These are phyloP conservation scores for Ashinkailepas kermadecensis DNA, from an alignment of 2,888 invertebrate species.

Conservation along the genomic window DNA sequence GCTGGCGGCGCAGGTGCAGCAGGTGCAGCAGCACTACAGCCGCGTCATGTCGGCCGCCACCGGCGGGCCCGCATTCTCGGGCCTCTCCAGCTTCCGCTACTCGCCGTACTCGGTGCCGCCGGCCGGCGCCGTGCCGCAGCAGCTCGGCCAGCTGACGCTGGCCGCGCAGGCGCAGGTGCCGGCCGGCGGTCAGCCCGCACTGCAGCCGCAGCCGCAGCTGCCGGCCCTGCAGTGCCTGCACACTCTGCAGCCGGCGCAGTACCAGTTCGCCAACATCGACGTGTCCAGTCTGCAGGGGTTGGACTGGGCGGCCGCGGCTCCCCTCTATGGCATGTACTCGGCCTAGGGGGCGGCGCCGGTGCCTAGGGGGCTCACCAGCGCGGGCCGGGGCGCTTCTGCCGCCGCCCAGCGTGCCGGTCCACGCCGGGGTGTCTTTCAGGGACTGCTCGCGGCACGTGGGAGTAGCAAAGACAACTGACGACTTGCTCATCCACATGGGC, in stretches of 20 bases:
- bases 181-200: not conserved
- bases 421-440: not conserved
- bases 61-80: conserved; percentile 45
- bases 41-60: conserved; percentile 29
- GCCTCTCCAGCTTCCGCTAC: conserved; percentile 53
- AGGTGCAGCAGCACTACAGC: conserved; percentile 18
- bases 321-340: conserved; percentile 22
- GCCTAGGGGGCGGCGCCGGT: not conserved
- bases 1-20: conserved; percentile 40
- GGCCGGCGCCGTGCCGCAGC: not conserved
- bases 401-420: too few relatives aligned
- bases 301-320: conserved; percentile 56
- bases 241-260: not conserved
- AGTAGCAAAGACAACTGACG: not conserved
- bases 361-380: not conserved
- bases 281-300: conserved; percentile 88
- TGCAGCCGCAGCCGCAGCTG: conserved; percentile 4
- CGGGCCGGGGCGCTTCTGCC: not conserved
- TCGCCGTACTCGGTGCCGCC: conserved; percentile 53
- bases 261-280: conserved; percentile 71
- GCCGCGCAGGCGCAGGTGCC: not conserved
- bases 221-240: not conserved
- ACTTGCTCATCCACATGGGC: not conserved
- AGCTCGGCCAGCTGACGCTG: not conserved
- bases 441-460: not conserved